Evolutionary conservation across 35 echinoderm and acorn worm species (phyloP).

Genomic region (Lytechinus pictus): DNA sequence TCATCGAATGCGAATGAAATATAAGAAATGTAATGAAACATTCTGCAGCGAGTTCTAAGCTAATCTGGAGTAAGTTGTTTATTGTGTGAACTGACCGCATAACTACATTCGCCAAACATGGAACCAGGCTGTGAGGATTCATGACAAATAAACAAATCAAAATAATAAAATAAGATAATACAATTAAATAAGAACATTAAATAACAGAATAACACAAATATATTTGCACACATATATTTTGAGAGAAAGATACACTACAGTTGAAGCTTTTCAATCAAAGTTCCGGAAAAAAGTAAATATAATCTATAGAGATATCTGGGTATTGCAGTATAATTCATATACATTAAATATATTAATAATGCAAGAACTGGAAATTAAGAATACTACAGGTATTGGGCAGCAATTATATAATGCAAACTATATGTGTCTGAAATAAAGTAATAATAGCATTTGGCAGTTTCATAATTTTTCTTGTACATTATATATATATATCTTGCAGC

Average conservation of each 20-base stretch:
- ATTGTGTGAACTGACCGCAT: slow-evolving; percentile 56
- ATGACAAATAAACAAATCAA: slow-evolving; percentile 48
- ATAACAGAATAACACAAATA: not conserved
- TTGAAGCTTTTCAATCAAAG: not conserved
- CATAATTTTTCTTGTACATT: not conserved
- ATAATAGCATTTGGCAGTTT: not conserved
- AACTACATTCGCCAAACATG: slow-evolving; percentile 60
- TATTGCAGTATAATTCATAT: not conserved
- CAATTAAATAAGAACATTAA: not conserved
- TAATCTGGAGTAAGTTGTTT: not conserved
- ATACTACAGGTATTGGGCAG: not conserved
- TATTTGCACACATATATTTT: not conserved
- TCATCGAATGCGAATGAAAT: not conserved
- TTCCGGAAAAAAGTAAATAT: not conserved
- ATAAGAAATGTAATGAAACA: not conserved
- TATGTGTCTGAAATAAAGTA: not conserved
- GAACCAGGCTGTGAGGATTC: slow-evolving; percentile 35
- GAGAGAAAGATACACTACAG: not conserved
- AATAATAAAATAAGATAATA: not conserved
- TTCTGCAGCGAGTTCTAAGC: not conserved
- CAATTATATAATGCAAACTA: too few species aligned
- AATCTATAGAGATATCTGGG: not conserved
- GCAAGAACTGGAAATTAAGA: not conserved
- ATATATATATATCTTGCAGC: not conserved
- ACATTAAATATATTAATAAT: not conserved